Percentiles rank a stretch among this genome's conserved stretches.
Evolutionary conservation across 2,113 vertebrate species (phyloP).

Genomic region (Hypanus sabinus): DNA sequence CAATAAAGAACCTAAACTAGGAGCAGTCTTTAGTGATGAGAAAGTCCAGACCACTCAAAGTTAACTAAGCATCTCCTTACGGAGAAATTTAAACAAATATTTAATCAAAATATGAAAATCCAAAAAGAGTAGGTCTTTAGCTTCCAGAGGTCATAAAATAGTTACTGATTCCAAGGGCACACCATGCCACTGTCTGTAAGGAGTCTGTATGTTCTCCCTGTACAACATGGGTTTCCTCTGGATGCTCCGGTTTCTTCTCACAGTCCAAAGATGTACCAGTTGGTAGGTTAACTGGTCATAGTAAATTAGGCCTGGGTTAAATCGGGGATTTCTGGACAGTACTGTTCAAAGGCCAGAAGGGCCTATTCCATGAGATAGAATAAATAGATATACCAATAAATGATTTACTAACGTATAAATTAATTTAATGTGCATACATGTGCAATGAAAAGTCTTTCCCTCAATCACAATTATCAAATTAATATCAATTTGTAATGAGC

Average conservation of each 20-base stretch:
- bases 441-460: background rate
- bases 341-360: too few species aligned
- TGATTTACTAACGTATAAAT: background rate
- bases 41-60: background rate
- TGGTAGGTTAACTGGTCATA: too few species aligned
- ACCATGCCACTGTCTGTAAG: background rate
- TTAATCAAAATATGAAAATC: background rate
- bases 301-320: too few species aligned
- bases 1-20: background rate
- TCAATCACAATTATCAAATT: background rate
- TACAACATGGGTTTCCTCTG: too few species aligned
- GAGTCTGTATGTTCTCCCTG: too few species aligned
- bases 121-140: background rate
- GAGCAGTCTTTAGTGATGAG: background rate
- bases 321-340: too few species aligned
- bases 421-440: background rate
- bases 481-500: background rate
- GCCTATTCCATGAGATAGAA: too few species aligned
- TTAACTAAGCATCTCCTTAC: background rate
- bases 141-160: background rate
- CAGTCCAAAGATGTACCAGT: too few species aligned
- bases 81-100: background rate
- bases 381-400: too few species aligned
- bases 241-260: too few species aligned
- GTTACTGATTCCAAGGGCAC: background rate